Conservation (phyloP, 2,888 invertebrate species). For the Rhorus exstirpatorius region DNA sequence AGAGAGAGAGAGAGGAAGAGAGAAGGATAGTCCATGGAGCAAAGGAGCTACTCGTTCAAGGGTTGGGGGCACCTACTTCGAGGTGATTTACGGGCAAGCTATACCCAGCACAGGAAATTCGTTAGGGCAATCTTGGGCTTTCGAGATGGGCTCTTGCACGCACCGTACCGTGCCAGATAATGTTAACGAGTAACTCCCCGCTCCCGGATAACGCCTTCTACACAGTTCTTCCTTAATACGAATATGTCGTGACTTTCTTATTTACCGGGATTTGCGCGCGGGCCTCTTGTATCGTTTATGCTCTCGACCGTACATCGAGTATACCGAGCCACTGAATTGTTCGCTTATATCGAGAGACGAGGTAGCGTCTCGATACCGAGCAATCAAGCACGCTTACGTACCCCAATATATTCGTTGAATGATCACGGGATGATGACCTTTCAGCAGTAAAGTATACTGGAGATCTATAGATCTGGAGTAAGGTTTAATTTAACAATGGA, state of each 20-base stretch:
- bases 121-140: constrained; percentile 82
- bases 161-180: constrained; percentile 79
- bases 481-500: too few relatives aligned
- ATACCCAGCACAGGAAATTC: constrained; percentile 82
- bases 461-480: too few relatives aligned
- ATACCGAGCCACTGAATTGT: background rate
- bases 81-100: constrained; percentile 82
- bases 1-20: constrained; percentile 29
- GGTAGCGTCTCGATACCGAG: too few relatives aligned
- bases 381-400: too few relatives aligned
- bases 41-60: constrained; percentile 30
- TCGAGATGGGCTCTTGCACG: constrained; percentile 82
- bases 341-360: too few relatives aligned
- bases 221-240: constrained; percentile 79
- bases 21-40: constrained; percentile 32
- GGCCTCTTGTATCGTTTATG: constrained; percentile 43
- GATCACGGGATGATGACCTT: too few relatives aligned
- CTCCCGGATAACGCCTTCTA: constrained; percentile 73
- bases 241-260: constrained; percentile 79
- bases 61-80: constrained; percentile 70
- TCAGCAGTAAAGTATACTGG: too few relatives aligned
- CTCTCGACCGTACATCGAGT: constrained; percentile 8
- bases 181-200: constrained; percentile 78
- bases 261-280: constrained; percentile 68
- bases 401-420: too few relatives aligned